Conservation (phyloP, 2,888 invertebrate species). For the Himalopsyche kuldschensis region DNA sequence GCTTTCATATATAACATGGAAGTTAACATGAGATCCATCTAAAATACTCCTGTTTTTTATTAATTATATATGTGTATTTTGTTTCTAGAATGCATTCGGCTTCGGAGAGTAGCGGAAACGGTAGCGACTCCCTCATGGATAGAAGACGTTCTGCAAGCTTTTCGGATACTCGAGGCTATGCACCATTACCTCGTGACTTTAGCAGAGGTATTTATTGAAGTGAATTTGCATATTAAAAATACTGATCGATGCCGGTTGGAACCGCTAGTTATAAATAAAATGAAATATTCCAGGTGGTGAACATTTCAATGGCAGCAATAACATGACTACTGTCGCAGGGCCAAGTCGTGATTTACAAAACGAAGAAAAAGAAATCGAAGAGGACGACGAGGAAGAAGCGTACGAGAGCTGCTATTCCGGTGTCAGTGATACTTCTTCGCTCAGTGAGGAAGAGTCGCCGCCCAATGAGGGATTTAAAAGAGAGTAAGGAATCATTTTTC, state of each 20-base stretch:
- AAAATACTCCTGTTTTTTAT: no score
- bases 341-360: slow-evolving; percentile 31
- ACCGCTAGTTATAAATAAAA: no score
- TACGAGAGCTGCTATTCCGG: slow-evolving; percentile 90
- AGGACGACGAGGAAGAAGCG: slow-evolving; percentile 74
- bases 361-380: slow-evolving; percentile 57
- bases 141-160: not conserved
- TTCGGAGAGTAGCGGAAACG: not conserved
- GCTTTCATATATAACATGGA: no score
- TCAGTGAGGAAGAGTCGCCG: slow-evolving; percentile 27
- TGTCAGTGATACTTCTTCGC: slow-evolving; percentile 40
- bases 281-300: not conserved
- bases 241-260: no score
- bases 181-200: not conserved
- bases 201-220: not conserved
- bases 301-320: not conserved
- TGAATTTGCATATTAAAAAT: no score
- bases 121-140: not conserved
- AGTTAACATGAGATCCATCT: no score
- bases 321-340: not conserved
- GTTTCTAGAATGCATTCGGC: not conserved
- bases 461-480: slow-evolving; percentile 12
- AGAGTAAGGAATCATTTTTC: slow-evolving; percentile 17
- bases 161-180: not conserved
- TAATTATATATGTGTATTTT: not conserved